Evolutionary conservation across 2,888 invertebrate species (phyloP).

Genomic region (Anorthoa munda): DNA sequence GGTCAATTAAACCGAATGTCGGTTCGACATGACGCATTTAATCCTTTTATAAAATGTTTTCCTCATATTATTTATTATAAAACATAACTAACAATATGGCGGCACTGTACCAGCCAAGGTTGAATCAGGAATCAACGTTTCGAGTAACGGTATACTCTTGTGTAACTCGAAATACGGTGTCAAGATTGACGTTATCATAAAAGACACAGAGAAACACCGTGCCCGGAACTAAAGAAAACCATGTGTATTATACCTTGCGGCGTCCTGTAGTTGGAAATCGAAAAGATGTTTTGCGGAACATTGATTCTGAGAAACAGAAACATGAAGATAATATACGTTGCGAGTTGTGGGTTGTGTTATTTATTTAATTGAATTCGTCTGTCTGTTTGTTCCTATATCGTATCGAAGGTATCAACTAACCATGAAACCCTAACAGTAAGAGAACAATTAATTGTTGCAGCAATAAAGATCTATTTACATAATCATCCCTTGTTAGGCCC

Average conservation of each 20-base stretch:
- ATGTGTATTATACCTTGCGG: slow-evolving; percentile 20
- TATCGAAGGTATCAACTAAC: slow-evolving; percentile 46
- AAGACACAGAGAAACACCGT: slow-evolving; percentile 45
- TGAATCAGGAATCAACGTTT: slow-evolving; percentile 42
- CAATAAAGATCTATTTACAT: slow-evolving; percentile 54
- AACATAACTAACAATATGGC: slow-evolving; percentile 23
- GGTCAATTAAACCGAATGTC: slow-evolving; percentile 51
- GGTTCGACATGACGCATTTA: slow-evolving; percentile 42
- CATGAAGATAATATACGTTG: slow-evolving; percentile 62
- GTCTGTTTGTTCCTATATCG: slow-evolving; percentile 50
- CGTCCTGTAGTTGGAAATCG: slow-evolving; percentile 55
- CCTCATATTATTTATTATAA: slow-evolving; percentile 53
- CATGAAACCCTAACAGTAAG: slow-evolving; percentile 61
- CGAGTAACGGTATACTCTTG: slow-evolving; percentile 60
- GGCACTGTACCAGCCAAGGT: slow-evolving; percentile 29
- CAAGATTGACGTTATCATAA: slow-evolving; percentile 34
- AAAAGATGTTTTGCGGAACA: slow-evolving; percentile 59
- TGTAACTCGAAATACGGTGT: slow-evolving; percentile 55
- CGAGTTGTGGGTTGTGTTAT: slow-evolving; percentile 52
- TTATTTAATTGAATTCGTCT: slow-evolving; percentile 47
- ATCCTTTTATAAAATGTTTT: slow-evolving; percentile 54
- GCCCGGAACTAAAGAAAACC: slow-evolving; percentile 20
- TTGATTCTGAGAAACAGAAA: slow-evolving; percentile 73
- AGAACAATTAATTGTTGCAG: slow-evolving; percentile 65
- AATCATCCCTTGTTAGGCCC: slow-evolving; percentile 33